phyloP scores from a whole-genome alignment of 2,113 vertebrate species.

The Oryctolagus cuniculus region mOryCun1.1 NC_091432.1:107815001-107815500 shows the following conservation, averaged over 20 bases:
- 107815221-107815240: not conserved
- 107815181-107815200: not conserved
- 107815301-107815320: not conserved
- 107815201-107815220: not conserved
- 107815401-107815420: not conserved
- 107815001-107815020: not conserved
- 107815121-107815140: not conserved
- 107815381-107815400: not conserved
- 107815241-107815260: not conserved
- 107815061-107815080: not conserved
- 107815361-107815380: conserved; percentile 1
- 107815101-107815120: not conserved
- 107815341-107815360: not conserved
- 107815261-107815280: not conserved
- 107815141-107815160: not conserved
- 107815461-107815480: conserved; percentile 4
- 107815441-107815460: conserved; percentile 13
- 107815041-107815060: not conserved
- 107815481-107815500: not conserved
- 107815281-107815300: not conserved
- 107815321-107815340: conserved; percentile 2
- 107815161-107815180: not conserved
- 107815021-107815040: not conserved
- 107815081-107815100: not conserved
- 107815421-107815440: not conserved